Base-by-base conservation (phyloP, 1,140 invertebrate species). In the Aradophagus sp. region DNA sequence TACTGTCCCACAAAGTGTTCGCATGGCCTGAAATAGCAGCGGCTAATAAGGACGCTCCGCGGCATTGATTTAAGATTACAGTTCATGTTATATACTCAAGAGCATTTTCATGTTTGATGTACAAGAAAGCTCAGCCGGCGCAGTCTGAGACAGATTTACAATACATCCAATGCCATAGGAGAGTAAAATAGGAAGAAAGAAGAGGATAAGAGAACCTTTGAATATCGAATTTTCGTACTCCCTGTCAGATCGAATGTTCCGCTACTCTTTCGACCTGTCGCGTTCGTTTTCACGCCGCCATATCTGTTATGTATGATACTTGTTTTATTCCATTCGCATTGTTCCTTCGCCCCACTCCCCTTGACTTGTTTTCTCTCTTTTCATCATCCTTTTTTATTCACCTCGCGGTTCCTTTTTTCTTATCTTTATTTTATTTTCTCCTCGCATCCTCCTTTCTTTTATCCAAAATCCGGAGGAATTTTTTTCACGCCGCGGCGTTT, bases 151-250 rank as follows among this genome's bases (percentile, higher is more conserved):
- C 73, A 75, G 78, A 79, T 77, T 77, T 80, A 79, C 78, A 66
- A 62, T 72, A 72, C 61, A 72, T 79, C 70, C 59, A 56, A 38
- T 65, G 48, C 68, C 62, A 48, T 71, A 44, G 58, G 66, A 76
- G 66, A 76, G 66, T 68, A 58, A 74, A 58, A 44, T 67, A 76
- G 66, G 62, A 74, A 76, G 77, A 71, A 63, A 66, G 72, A 71
- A 67, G 72, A 68, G 65, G 77, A 58, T 66, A 71, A 77, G 73
- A 66, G 77, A 78, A 72, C 61, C 62, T 72, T 66, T 72, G 77
- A 79, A 77, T 80, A 80, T 79, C 78, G 76, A 77, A 80, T 80
- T 80, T 78, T 74, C 78, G 72, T 76, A 78, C 74, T 71, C 55
- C 48, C 61, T 61, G 68, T 72, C 68, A 42, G 68, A 72, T 72